Evolutionary conservation across 92 coral and sea anemone genomes (phyloP).

Genomic region (Actinernus sp.): DNA sequence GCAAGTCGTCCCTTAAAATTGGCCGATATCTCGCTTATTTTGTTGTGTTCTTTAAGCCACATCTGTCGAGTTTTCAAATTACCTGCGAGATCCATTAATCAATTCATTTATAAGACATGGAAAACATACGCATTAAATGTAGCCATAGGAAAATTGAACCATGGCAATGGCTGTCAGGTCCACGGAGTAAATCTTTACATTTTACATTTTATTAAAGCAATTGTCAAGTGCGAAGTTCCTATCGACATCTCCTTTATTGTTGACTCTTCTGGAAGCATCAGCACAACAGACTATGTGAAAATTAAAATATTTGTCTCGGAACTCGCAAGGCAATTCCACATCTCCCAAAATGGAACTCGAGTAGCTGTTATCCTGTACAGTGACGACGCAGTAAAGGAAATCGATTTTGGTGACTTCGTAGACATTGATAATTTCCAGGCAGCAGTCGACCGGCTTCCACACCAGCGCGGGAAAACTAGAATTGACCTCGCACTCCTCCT

Average conservation of each 20-base stretch:
- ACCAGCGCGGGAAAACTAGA: conserved; percentile 64
- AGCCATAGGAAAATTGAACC: too few relatives aligned
- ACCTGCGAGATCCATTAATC: too few relatives aligned
- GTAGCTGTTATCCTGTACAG: conserved; percentile 82
- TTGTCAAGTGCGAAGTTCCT: conserved; percentile 13
- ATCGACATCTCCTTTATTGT: conserved; percentile 53
- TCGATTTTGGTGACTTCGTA: conserved; percentile 40
- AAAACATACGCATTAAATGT: too few relatives aligned
- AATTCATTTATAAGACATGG: too few relatives aligned
- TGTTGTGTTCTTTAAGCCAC: too few relatives aligned
- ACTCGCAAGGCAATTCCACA: conserved; percentile 56
- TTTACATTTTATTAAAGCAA: too few relatives aligned
- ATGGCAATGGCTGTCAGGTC: too few relatives aligned
- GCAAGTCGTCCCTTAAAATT: too few relatives aligned
- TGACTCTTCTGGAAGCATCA: conserved; percentile 60
- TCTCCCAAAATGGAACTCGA: conserved; percentile 74
- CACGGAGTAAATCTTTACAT: too few relatives aligned
- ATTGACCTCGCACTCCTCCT: conserved; percentile 71
- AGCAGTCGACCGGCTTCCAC: conserved; percentile 65
- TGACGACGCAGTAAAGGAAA: conserved; percentile 45
- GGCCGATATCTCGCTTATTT: too few relatives aligned
- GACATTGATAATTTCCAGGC: conserved; percentile 23
- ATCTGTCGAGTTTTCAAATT: too few relatives aligned
- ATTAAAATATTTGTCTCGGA: conserved; percentile 47
- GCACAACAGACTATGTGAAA: conserved; percentile 29